Percentiles rank a stretch among this genome's conserved stretches.
Evolutionary conservation across 2,888 invertebrate species (phyloP).

Genomic region (Hartigia nigra): DNA sequence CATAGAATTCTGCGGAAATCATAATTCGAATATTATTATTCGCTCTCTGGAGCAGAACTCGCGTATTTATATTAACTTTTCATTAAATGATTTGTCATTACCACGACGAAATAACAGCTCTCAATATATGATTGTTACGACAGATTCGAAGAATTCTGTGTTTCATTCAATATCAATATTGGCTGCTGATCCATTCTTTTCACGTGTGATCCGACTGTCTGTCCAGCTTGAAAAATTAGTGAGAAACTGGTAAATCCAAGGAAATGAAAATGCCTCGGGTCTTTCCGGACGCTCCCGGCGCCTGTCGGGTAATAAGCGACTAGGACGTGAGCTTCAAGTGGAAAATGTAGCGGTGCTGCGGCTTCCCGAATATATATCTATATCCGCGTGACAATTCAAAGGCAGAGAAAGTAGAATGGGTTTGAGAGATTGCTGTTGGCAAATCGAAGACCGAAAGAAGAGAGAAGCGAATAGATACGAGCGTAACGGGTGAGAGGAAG

Average conservation of each 20-base stretch:
- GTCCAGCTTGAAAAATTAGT: slow-evolving; percentile 1
- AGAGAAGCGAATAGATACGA: not conserved
- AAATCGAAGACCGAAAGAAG: not conserved
- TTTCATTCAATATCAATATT: not conserved
- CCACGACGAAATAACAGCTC: not conserved
- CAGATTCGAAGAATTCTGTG: not conserved
- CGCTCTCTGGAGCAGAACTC: not conserved
- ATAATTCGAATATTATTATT: not conserved
- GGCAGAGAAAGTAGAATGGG: not conserved
- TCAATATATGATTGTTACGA: not conserved
- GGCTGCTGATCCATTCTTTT: not conserved
- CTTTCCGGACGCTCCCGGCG: not conserved
- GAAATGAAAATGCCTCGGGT: slow-evolving; percentile 50
- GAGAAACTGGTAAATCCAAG: slow-evolving; percentile 47
- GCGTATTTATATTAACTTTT: not conserved
- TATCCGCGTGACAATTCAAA: not conserved
- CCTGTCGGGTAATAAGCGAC: slow-evolving; percentile 5
- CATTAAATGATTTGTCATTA: not conserved
- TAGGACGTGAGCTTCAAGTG: slow-evolving; percentile 3
- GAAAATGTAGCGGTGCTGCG: not conserved
- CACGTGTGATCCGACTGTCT: not conserved
- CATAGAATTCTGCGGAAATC: not conserved
- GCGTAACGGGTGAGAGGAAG: not conserved
- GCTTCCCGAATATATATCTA: not conserved
- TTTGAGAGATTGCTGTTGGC: not conserved